phyloP scores from a whole-genome alignment of 2,113 vertebrate species.

The Petrocephalus microphthalmus region DNA sequence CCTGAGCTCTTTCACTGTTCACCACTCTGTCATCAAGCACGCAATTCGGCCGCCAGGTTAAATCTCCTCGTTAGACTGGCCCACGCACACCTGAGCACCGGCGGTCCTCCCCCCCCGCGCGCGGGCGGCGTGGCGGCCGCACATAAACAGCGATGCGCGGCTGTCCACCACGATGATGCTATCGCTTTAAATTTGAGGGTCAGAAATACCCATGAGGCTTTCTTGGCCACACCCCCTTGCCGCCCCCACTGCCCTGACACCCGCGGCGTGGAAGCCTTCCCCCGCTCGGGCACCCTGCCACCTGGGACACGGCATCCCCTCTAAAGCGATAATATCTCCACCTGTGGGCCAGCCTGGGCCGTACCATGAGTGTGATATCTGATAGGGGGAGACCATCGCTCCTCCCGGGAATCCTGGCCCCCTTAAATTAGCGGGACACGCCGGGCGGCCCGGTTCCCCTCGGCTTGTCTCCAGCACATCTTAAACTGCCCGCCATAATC shows the following conservation, averaged over 20 bases:
- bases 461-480: neutral
- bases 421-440: neutral
- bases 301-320: neutral
- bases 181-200: neutral
- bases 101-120: too few relatives aligned
- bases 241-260: neutral
- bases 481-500: neutral
- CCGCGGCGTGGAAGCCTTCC: neutral
- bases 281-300: neutral
- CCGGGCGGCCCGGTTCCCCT: neutral
- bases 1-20: conserved; percentile 23
- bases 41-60: conserved; percentile 18
- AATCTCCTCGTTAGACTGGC: conserved; percentile 17
- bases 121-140: too few relatives aligned
- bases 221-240: neutral
- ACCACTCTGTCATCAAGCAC: neutral
- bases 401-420: neutral
- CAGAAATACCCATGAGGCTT: conserved; percentile 2
- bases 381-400: neutral
- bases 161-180: neutral
- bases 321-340: neutral
- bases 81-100: neutral
- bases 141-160: neutral
- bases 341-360: neutral
- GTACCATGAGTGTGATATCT: neutral